Conservation (phyloP, 2,888 invertebrate species). For the Nephrotoma guestfalica region DNA sequence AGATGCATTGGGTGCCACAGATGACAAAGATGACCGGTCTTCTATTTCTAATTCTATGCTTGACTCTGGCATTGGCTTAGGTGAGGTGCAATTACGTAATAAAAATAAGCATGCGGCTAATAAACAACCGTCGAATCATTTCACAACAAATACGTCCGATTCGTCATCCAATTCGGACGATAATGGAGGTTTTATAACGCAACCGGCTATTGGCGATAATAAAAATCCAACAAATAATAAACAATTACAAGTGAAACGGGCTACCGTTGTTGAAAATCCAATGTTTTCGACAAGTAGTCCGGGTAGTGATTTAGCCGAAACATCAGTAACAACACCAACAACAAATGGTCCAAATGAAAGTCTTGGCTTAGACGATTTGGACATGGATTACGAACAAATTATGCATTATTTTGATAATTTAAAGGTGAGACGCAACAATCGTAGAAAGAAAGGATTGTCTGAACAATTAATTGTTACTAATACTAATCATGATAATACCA, state of each 20-base stretch:
- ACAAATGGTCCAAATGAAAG: constrained; percentile 38
- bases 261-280: constrained; percentile 77
- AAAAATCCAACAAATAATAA: constrained; percentile 13
- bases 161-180: constrained; percentile 15
- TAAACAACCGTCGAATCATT: constrained; percentile 5
- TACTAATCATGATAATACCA: not conserved
- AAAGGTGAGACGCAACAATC: constrained; percentile 46
- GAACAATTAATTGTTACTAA: not conserved
- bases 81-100: not conserved
- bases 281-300: constrained; percentile 53
- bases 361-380: constrained; percentile 65
- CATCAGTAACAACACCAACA: not conserved
- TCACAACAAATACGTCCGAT: constrained; percentile 10
- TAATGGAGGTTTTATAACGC: constrained; percentile 20
- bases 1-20: not conserved
- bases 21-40: not conserved
- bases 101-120: not conserved
- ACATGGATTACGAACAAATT: constrained; percentile 95
- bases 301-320: constrained; percentile 29
- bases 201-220: constrained; percentile 15
- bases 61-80: constrained; percentile 10
- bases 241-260: constrained; percentile 50
- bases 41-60: constrained; percentile 6
- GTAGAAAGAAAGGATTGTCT: constrained; percentile 2
- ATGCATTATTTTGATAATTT: constrained; percentile 97